Evolutionary conservation across 2,797 vertebrate species (phyloP), one percentile per base, ranked within the genome.

Genomic region (Lacerta viridis): DNA sequence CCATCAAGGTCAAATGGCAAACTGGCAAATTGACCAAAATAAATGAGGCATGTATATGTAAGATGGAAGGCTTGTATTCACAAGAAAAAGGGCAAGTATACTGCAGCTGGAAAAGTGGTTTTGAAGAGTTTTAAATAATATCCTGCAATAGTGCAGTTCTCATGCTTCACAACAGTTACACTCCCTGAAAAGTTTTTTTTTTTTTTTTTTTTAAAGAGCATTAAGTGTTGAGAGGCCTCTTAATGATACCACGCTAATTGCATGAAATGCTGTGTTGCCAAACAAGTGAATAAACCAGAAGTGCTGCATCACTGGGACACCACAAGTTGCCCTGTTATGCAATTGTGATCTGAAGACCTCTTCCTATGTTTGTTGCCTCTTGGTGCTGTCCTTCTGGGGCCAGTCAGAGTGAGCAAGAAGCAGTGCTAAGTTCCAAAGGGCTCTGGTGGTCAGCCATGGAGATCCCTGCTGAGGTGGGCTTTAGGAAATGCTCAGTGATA

Each of bases 21-120:
- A 89, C 33, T 36, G 29, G 86, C n/a, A 90, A 77, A 76, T 18
- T 78, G 64, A 72, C 75, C 39, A 64, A 87, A 91, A 88, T 80
- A 59, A 90, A 91, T 84, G 43, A 0, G 69, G 29, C 68, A 55
- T 61, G 71, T 29, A 79, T 27, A 84, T 89, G 86, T 88, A 87
- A 3, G 17, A 59, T 88, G 83, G 79, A 75, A 85, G 2, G 3
- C 1, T 78, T 61, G 5, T 85, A 79, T 84, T 80, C 77, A 77
- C 13, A 61, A 91, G 86, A 83, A 17, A 89, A 84, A 89, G 81
- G 85, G 13, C 90, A 85, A 11, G 87, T 1, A 18, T 25, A 20
- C 84, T 92, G 66, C 25, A 83, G 29, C 81, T 89, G 75, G 29
- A 64, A 82, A 5, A 78, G 39, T 74, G 15, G 80, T 55, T 89